phyloP scores from a whole-genome alignment of 2,113 vertebrate genomes.

The Ptyas mucosa region DNA sequence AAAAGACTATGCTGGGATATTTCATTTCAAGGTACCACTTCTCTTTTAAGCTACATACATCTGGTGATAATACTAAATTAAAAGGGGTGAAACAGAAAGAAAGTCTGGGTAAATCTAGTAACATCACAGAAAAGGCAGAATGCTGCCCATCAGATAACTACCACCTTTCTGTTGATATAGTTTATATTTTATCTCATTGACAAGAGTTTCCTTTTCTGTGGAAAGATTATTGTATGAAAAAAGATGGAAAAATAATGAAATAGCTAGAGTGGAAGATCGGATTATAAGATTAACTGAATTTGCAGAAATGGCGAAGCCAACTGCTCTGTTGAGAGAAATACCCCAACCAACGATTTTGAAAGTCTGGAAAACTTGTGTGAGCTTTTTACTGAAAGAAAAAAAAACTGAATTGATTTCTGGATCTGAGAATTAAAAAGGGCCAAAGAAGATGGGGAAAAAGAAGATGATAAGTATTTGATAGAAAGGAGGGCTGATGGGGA shows the following conservation, averaged over 20 bases:
- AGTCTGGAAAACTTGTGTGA: not conserved
- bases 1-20: slow-evolving; percentile 71
- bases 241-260: not conserved
- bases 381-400: not conserved
- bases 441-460: not conserved
- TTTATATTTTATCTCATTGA: not conserved
- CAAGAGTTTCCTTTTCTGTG: not conserved
- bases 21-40: slow-evolving; percentile 72
- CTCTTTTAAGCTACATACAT: not conserved
- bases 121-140: not conserved
- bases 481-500: not conserved
- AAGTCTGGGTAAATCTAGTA: not conserved
- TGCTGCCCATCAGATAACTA: not conserved
- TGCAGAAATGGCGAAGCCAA: not conserved
- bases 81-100: not conserved
- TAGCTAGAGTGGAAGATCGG: not conserved
- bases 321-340: not conserved
- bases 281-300: not conserved
- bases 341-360: not conserved
- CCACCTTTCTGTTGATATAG: not conserved
- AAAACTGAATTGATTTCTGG: not conserved
- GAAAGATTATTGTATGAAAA: not conserved
- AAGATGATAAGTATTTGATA: not conserved
- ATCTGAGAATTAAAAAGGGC: not conserved
- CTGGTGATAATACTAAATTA: not conserved